phyloP scores from a whole-genome alignment of 2,888 invertebrate species.

The Thymelicus lineola region DNA sequence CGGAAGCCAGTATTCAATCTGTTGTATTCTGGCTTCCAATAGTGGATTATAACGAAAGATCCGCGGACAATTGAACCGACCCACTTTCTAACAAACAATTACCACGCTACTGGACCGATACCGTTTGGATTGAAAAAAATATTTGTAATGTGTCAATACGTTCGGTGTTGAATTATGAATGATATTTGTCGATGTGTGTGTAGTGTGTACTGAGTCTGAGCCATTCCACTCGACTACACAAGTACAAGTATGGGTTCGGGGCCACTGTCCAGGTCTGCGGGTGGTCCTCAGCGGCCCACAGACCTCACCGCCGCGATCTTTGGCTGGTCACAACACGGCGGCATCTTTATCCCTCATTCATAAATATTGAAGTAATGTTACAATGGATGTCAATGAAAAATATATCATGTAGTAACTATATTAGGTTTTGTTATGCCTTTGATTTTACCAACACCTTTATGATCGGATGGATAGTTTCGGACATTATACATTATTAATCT shows the following conservation, averaged over 20 bases:
- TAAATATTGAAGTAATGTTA: neutral
- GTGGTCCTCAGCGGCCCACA: constrained; percentile 72
- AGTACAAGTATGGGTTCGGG: constrained; percentile 55
- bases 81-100: constrained; percentile 55
- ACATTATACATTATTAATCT: too few relatives aligned
- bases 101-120: constrained; percentile 62
- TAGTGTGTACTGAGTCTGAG: constrained; percentile 39
- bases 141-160: constrained; percentile 48
- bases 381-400: neutral
- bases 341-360: constrained; percentile 28
- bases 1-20: constrained; percentile 43
- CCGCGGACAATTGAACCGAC: constrained; percentile 67
- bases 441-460: too few relatives aligned
- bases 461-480: too few relatives aligned
- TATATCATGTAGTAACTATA: neutral
- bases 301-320: constrained; percentile 30
- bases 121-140: constrained; percentile 52
- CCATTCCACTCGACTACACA: constrained; percentile 70
- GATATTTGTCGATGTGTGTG: constrained; percentile 65
- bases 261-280: constrained; percentile 64
- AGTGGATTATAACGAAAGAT: constrained; percentile 58
- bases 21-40: constrained; percentile 55
- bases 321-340: constrained; percentile 62
- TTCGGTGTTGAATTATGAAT: constrained; percentile 60
- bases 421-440: too few relatives aligned